Base-by-base conservation (phyloP, 2,888 invertebrate species). In the Halictus quadricinctus region DNA sequence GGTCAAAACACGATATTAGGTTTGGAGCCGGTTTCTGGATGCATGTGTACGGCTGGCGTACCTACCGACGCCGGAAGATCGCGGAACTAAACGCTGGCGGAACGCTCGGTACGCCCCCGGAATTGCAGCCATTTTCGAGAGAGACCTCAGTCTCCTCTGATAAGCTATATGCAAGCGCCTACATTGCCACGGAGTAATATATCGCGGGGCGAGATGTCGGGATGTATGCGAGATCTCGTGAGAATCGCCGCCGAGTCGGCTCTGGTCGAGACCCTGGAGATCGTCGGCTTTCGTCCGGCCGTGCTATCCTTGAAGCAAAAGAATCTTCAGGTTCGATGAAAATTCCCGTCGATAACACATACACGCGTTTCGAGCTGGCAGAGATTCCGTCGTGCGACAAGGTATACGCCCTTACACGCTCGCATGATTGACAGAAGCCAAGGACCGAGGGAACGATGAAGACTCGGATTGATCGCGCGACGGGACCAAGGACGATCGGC, bases 121-220 rank as follows among this genome's bases (percentile, higher is more conserved):
- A 90, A 90, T 90, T 90, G 89, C 90, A 90, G 88, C 90, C 86
- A 90, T 89, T 90, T 90, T 90, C 90, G 86, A 84, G 86, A 88
- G 87, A 83, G 88, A 88, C 77, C 88, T 86, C 87, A 74, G 82
- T 85, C 87, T 85, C 87, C 84, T 77, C 85, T 86, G 89, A 89
- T 88, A 89, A 89, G 87, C 89, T 81, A 84, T 87, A 88, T 84
- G 83, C 79, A 60, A 75, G 70, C 43, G 79, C 70, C 81, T 81
- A 75, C 82, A 83, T 80, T 76, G 83, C 82, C 79, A 83, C 76
- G 84, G 85, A 88, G 90, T 89, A 91, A 88, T 88, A 88, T 88
- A 91, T 88, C 86, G 87, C 87, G 83, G 79, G 87, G 84, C 77
- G 85, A 88, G 89, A 83, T 78, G 79, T 79, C 80, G 87, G 74